phyloP scores from a whole-genome alignment of 2,113 vertebrate genomes.

The Rhegmatorhina hoffmannsi region DNA sequence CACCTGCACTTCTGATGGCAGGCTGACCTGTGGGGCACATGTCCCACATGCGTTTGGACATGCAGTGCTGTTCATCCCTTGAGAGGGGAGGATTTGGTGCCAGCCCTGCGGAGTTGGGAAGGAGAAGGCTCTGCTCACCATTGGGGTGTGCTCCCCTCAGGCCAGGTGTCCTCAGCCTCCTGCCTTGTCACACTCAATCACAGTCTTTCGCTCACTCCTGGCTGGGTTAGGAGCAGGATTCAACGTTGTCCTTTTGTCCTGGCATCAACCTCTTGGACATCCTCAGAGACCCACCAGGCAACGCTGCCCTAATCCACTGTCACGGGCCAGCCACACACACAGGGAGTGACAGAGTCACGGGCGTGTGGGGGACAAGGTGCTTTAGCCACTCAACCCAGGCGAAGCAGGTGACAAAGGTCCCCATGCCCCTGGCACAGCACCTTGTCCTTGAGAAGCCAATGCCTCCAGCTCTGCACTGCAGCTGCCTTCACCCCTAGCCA shows the following conservation, averaged over 20 bases:
- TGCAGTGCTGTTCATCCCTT: neutral
- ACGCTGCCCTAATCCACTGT: accelerated
- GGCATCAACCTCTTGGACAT: neutral
- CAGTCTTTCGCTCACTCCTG: neutral
- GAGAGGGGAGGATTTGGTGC: neutral
- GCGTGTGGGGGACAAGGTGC: neutral
- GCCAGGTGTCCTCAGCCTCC: accelerated
- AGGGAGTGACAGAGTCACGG: too few species aligned
- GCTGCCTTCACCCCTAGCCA: neutral
- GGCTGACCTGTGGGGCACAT: accelerated
- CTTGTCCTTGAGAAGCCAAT: neutral
- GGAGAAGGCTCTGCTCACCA: neutral
- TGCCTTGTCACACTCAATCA: accelerated
- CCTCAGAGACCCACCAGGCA: neutral
- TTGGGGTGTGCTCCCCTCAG: neutral
- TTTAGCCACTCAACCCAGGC: neutral
- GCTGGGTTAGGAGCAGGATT: neutral
- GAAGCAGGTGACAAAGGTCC: neutral
- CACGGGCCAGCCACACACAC: accelerated
- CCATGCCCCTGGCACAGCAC: accelerated
- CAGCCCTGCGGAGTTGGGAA: neutral
- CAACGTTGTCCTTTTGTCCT: neutral
- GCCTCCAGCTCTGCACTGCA: neutral
- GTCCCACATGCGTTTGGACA: accelerated
- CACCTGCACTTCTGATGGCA: accelerated